phyloP scores from a whole-genome alignment of 2,888 invertebrate species.

The Volucella inflata region DNA sequence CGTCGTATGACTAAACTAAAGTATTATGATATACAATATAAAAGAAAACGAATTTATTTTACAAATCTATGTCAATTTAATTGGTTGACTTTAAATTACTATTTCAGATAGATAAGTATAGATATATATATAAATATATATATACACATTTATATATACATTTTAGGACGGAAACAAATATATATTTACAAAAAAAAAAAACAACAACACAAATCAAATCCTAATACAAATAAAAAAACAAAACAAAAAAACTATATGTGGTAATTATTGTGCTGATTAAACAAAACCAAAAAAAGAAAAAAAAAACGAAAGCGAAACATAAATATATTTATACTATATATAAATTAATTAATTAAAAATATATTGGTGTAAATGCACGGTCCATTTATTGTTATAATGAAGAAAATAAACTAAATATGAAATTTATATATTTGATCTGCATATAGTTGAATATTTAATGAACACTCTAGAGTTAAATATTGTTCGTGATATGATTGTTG shows the following conservation, averaged over 20 bases:
- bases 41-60: constrained; percentile 66
- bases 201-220: constrained; percentile 60
- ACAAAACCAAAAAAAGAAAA: constrained; percentile 27
- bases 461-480: no score
- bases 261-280: constrained; percentile 66
- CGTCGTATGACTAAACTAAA: neutral
- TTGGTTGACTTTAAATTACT: constrained; percentile 52
- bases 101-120: constrained; percentile 24
- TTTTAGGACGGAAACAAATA: constrained; percentile 7
- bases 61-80: constrained; percentile 62
- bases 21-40: constrained; percentile 8
- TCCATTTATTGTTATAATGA: constrained; percentile 42
- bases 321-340: constrained; percentile 34
- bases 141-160: constrained; percentile 18
- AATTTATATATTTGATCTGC: neutral
- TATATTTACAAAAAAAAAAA: constrained; percentile 41
- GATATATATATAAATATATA: constrained; percentile 20
- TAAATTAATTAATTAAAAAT: constrained; percentile 8
- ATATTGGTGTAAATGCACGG: constrained; percentile 54
- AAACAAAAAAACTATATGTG: constrained; percentile 37
- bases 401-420: constrained; percentile 12
- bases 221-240: constrained; percentile 44
- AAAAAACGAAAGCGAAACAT: constrained; percentile 4
- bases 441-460: no score
- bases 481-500: no score